Percentiles rank a stretch among this genome's conserved stretches.
phyloP scores from a whole-genome alignment of 2,113 vertebrate species.

The Calidris pygmaea region DNA sequence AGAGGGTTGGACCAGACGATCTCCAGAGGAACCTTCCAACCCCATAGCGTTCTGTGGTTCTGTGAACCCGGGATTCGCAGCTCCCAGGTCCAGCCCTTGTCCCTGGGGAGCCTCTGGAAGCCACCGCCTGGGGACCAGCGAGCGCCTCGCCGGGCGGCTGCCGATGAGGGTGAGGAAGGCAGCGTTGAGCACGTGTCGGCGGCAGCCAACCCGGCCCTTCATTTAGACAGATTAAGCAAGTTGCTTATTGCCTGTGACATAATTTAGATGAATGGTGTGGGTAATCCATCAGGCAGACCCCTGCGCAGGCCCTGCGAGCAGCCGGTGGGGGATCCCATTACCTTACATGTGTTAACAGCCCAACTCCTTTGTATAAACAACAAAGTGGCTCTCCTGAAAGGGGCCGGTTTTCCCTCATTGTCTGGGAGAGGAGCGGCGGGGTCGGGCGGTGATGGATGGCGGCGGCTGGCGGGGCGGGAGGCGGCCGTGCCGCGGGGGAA shows the following conservation, averaged over 20 bases:
- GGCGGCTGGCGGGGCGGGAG: constrained; percentile 56
- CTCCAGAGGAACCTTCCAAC: too few species aligned
- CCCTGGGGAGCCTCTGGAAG: neutral
- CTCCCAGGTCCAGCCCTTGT: neutral
- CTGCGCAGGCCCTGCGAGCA: constrained; percentile 48
- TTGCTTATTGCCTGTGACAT: constrained; percentile 82
- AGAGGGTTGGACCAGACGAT: too few species aligned
- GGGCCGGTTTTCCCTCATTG: constrained; percentile 60
- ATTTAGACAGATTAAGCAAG: constrained; percentile 77
- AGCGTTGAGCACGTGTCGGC: constrained; percentile 75
- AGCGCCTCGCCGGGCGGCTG: neutral
- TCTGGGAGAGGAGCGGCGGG: constrained; percentile 69
- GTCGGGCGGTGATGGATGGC: constrained; percentile 78
- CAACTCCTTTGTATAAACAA: constrained; percentile 79
- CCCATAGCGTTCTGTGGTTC: too few species aligned
- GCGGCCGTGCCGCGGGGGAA: constrained; percentile 67
- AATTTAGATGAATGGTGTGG: constrained; percentile 88
- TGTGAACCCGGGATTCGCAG: neutral
- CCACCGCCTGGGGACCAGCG: neutral
- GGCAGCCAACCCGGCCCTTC: constrained; percentile 75
- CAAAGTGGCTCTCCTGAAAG: constrained; percentile 75
- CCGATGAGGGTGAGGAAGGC: neutral
- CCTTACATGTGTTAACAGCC: constrained; percentile 84
- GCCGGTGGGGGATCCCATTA: constrained; percentile 80
- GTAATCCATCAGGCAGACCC: constrained; percentile 79